Evolutionary conservation across 2,797 vertebrate genomes (phyloP).

Genomic region (Emys orbicularis): DNA sequence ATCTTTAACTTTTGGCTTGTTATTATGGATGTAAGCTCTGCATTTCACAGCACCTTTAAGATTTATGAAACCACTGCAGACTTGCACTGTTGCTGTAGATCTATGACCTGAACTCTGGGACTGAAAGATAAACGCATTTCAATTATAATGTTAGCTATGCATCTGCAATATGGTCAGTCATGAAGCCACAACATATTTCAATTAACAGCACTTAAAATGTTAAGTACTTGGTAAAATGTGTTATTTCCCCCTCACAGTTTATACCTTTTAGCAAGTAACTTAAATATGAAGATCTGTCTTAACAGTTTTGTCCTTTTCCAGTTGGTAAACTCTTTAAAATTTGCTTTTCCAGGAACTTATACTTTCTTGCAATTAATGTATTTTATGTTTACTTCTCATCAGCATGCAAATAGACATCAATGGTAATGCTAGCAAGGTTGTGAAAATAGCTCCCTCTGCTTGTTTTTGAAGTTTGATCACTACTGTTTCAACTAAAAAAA

Average conservation of each 20-base stretch:
- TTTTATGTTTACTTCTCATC: background rate
- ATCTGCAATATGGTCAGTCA: background rate
- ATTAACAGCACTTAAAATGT: background rate
- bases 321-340: background rate
- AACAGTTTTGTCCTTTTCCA: background rate
- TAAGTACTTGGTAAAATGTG: background rate
- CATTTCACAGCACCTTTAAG: conserved; percentile 89
- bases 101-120: conserved; percentile 70
- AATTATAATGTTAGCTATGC: background rate
- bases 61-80: conserved; percentile 86
- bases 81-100: conserved; percentile 83
- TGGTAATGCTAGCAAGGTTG: background rate
- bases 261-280: background rate
- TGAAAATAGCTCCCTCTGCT: background rate
- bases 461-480: background rate
- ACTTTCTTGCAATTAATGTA: background rate
- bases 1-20: conserved; percentile 90
- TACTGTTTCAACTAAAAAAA: background rate
- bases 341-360: background rate
- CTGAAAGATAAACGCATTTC: conserved; percentile 72
- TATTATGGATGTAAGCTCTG: conserved; percentile 91
- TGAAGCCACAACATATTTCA: background rate
- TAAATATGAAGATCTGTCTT: background rate
- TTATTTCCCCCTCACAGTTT: background rate
- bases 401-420: background rate